Base-by-base conservation (phyloP, 1,140 invertebrate species). In the Zaprionus capensis region DNA sequence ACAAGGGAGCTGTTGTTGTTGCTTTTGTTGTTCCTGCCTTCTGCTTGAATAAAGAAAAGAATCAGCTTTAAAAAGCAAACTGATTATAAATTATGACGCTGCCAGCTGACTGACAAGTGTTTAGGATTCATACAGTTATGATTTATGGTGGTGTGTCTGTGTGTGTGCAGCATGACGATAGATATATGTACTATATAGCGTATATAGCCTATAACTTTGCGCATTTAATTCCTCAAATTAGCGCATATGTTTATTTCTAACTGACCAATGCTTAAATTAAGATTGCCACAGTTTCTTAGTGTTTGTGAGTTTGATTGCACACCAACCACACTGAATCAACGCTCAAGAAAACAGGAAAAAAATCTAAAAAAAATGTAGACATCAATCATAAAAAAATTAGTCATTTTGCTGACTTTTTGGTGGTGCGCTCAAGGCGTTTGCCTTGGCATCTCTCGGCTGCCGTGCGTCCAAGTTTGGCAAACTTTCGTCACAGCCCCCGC, bases 31-130 rank as follows among this genome's bases (percentile, higher is more conserved):
- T 59, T 46, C 5, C 12, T 62, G 12, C 34, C 24, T 62, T 56
- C 61, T 28, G 68, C 51, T 56, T 57, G 38, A 55, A 44, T 64
- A 57, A 62, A 66, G 31, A 34, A 34, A 11, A 34, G 76, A 72
- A 72, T 68, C 59, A 63, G 69, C 64, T 78, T 83, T 78, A 80
- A 86, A 83, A 83, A 79, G 84, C 83, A 86, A 87, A 86, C 79
- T 87, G 83, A 87, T 87, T 87, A 88, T 88, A 87, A 87, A 88
- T 87, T 87, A 87, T 88, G 84, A 76, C 81, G 78, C 75, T 88
- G 81, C 81, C 84, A 88, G 75, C 75, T 81, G 78, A 86, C 74
- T 83, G 84, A 88, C 82, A 88, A 80, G 63, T 78, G 67, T 88
- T 88, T 87, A 76, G 76, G 84, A 87, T 90, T 88, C 85, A 78